Conservation (phyloP, 1,140 invertebrate species). For the Apis dorsata region DNA sequence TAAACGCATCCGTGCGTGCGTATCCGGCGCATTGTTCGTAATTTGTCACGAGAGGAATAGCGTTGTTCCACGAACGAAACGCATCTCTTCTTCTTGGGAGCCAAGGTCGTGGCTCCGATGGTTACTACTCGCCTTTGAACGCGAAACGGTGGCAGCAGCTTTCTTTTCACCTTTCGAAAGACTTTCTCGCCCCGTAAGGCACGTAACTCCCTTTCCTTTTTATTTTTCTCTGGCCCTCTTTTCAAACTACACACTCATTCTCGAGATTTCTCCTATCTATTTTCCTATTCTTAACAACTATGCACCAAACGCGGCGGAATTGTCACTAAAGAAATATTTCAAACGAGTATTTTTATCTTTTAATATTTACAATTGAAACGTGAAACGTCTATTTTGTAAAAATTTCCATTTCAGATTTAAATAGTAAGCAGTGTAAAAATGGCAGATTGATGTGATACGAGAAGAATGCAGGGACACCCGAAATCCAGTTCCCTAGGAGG, state of each 20-base stretch:
- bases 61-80: conserved; percentile 14
- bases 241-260: not conserved
- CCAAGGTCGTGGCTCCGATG: conserved; percentile 4
- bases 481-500: not conserved
- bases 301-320: not conserved
- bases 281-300: not conserved
- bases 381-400: not conserved
- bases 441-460: not conserved
- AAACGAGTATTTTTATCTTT: not conserved
- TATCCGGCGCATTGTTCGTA: conserved; percentile 40
- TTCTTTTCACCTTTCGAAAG: conserved; percentile 36
- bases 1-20: conserved; percentile 41
- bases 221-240: conserved; percentile 11
- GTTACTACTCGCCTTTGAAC: not conserved
- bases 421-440: not conserved
- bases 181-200: conserved; percentile 27
- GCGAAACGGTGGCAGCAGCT: conserved; percentile 16
- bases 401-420: not conserved
- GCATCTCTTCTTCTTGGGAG: not conserved
- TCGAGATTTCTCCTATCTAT: no score
- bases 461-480: not conserved
- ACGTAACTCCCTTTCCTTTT: conserved; percentile 16
- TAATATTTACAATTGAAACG: no score
- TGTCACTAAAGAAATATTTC: not conserved
- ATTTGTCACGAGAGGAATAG: conserved; percentile 18